Percentiles rank a stretch among this genome's conserved stretches.
Conservation (phyloP, 2,797 vertebrate genomes). For the Epinephelus coioides region DNA sequence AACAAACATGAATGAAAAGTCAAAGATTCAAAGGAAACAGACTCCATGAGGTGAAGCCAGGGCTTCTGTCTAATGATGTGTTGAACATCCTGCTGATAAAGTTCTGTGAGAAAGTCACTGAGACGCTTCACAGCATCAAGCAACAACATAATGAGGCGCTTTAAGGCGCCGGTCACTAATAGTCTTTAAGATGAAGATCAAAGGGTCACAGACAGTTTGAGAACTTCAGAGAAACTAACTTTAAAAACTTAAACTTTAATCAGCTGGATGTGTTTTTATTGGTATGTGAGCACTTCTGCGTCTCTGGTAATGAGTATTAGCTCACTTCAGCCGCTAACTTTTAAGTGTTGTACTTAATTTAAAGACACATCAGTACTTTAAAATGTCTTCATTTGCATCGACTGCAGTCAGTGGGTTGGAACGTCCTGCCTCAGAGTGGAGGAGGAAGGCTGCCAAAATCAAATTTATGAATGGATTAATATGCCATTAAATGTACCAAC, state of each 20-base stretch:
- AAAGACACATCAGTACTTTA: too few species aligned
- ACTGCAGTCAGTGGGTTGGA: too few species aligned
- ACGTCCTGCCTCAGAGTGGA: background rate
- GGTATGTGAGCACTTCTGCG: background rate
- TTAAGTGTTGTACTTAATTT: background rate
- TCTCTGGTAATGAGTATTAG: background rate
- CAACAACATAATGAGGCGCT: too few species aligned
- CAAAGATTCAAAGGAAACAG: background rate
- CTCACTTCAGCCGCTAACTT: background rate
- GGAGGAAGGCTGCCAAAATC: too few species aligned
- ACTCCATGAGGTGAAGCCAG: background rate
- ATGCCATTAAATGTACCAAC: too few species aligned
- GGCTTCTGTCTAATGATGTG: background rate
- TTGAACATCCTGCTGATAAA: background rate
- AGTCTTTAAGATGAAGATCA: background rate
- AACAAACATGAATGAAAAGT: background rate
- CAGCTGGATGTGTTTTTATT: background rate
- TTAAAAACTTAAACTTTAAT: background rate
- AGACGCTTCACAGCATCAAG: too few species aligned
- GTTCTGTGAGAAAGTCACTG: background rate
- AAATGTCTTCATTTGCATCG: background rate
- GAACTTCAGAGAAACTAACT: background rate
- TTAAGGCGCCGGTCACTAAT: too few species aligned
- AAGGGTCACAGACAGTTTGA: background rate
- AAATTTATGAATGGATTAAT: too few species aligned